Conservation (phyloP, 2,113 vertebrate species). For the Atractosteus spatula region DNA sequence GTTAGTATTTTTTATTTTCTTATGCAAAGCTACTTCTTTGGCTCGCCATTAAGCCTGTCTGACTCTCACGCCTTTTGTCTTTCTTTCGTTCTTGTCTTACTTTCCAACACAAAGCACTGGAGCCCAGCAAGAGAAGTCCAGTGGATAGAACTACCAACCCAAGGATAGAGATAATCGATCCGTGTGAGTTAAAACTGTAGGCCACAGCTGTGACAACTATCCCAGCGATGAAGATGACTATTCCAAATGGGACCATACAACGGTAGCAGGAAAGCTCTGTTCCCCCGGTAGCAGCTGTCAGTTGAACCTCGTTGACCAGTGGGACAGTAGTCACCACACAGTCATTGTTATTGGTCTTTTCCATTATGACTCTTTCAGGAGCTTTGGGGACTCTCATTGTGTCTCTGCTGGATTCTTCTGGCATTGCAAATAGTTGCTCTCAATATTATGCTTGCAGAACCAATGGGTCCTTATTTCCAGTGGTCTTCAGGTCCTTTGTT, state of each 20-base stretch:
- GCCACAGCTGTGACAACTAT: constrained; percentile 86
- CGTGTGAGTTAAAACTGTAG: constrained; percentile 95
- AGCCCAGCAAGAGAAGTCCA: constrained; percentile 78
- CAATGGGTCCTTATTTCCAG: constrained; percentile 18
- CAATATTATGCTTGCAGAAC: constrained; percentile 9
- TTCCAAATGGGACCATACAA: constrained; percentile 87
- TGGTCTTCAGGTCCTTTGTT: constrained; percentile 11
- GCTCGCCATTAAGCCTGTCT: constrained; percentile 79
- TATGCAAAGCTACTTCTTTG: constrained; percentile 79
- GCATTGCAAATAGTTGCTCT: constrained; percentile 62
- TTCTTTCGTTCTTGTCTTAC: constrained; percentile 80
- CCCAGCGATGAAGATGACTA: constrained; percentile 91
- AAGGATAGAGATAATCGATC: constrained; percentile 89
- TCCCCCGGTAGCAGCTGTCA: constrained; percentile 86
- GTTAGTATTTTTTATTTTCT: constrained; percentile 21
- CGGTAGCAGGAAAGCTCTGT: constrained; percentile 91
- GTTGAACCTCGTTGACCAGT: constrained; percentile 79
- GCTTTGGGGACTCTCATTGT: constrained; percentile 65
- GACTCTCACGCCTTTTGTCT: constrained; percentile 86
- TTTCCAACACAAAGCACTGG: constrained; percentile 84
- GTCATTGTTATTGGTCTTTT: constrained; percentile 66
- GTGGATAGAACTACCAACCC: constrained; percentile 82
- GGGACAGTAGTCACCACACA: constrained; percentile 67
- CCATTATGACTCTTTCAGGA: constrained; percentile 50
- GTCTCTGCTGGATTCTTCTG: constrained; percentile 75